phyloP scores from a whole-genome alignment of 2,797 vertebrate species.

The Oryzias dopingdopingensis region DNA sequence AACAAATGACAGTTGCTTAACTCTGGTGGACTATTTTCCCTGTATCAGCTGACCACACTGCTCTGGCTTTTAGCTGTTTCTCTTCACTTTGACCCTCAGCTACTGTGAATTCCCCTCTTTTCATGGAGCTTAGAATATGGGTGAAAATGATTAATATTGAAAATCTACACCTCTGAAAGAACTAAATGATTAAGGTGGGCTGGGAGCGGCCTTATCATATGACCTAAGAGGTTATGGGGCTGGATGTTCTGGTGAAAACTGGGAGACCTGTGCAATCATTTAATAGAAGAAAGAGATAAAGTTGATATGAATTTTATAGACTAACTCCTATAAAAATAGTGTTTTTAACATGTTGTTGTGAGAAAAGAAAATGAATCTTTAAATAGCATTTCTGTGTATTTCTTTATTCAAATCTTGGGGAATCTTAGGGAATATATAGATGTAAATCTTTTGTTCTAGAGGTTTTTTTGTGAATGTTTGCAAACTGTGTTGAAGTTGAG shows the following conservation, averaged over 20 bases:
- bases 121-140: conserved; percentile 1
- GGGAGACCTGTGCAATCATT: neutral
- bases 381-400: too few species aligned
- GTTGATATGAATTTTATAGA: conserved; percentile 9
- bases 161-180: conserved; percentile 42
- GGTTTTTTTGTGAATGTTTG: conserved; percentile 42
- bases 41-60: conserved; percentile 14
- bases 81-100: conserved; percentile 6
- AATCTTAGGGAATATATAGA: conserved; percentile 40
- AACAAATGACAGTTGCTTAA: conserved; percentile 42
- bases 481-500: conserved; percentile 45
- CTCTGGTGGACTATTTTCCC: conserved; percentile 23
- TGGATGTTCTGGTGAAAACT: conserved; percentile 28
- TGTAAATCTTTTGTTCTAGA: conserved; percentile 48
- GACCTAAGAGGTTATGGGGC: conserved; percentile 38
- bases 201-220: conserved; percentile 45
- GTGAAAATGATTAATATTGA: conserved; percentile 47
- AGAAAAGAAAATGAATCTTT: too few species aligned
- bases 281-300: conserved; percentile 5
- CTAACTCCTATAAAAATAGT: neutral
- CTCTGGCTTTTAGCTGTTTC: conserved; percentile 19
- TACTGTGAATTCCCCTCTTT: conserved; percentile 10
- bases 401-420: too few species aligned
- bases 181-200: conserved; percentile 40
- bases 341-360: too few species aligned